Percentiles rank a stretch among this genome's conserved stretches.
phyloP scores from a whole-genome alignment of 1,140 invertebrate genomes.

The Drosophila lacertosa region DNA sequence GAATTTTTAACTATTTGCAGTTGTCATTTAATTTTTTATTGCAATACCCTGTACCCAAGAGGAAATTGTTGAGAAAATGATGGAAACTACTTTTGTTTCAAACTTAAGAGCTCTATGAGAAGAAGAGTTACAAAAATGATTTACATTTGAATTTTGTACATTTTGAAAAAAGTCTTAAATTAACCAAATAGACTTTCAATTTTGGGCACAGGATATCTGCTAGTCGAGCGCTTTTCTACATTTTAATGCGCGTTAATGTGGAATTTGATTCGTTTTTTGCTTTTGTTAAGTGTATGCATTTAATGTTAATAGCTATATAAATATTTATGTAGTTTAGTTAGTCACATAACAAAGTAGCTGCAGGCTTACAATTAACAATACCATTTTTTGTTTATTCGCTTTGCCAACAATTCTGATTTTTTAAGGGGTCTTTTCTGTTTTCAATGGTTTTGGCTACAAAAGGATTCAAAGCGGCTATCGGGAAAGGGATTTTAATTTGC shows the following conservation, averaged over 20 bases:
- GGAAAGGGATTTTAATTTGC: conserved; percentile 13
- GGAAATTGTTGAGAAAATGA: neutral
- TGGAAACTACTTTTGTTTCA: neutral
- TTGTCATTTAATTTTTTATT: conserved; percentile 3
- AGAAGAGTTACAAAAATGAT: too few relatives aligned
- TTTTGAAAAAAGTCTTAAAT: too few relatives aligned
- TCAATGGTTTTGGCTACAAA: conserved; percentile 29
- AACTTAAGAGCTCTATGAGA: too few relatives aligned
- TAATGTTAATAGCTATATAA: conserved; percentile 69
- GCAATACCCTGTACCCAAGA: conserved; percentile 12
- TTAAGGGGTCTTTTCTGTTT: neutral
- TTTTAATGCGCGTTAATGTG: conserved; percentile 16
- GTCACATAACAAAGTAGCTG: conserved; percentile 76
- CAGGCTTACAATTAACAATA: conserved; percentile 70
- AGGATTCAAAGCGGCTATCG: neutral
- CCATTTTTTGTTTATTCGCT: conserved; percentile 25
- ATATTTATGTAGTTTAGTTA: conserved; percentile 66
- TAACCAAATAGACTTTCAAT: neutral
- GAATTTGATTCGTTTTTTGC: conserved; percentile 18
- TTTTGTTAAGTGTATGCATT: conserved; percentile 42
- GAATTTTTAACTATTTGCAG: conserved; percentile 66
- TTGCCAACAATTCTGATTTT: conserved; percentile 24
- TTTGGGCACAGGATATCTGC: conserved; percentile 21
- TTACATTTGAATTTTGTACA: too few relatives aligned
- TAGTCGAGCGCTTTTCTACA: conserved; percentile 10